phyloP scores from a whole-genome alignment of 2,797 vertebrate genomes.

The Mormyrops attenuatus region DNA sequence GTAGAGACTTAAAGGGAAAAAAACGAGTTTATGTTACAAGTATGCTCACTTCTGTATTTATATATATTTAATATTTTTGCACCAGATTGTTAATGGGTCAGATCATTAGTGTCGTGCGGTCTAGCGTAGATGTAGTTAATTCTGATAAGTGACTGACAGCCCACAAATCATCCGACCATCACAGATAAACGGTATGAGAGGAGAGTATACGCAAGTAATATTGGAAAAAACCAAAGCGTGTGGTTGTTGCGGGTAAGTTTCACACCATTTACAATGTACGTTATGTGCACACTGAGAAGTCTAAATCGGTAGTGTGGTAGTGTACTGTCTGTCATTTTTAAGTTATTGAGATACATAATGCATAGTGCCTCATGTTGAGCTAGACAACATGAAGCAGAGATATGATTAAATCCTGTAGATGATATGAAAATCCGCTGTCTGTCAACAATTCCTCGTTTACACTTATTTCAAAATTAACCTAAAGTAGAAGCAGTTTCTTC shows the following conservation, averaged over 20 bases:
- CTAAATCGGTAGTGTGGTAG: conserved; percentile 23
- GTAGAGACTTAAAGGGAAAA: conserved; percentile 5
- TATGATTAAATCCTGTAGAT: neutral
- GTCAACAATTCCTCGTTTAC: neutral
- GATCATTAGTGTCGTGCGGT: conserved; percentile 8
- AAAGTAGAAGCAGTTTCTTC: neutral
- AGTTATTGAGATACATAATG: neutral
- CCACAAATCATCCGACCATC: conserved; percentile 34
- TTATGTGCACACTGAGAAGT: neutral
- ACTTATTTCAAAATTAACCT: neutral
- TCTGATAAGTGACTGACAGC: conserved; percentile 32
- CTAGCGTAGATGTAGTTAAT: conserved; percentile 5
- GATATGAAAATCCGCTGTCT: neutral
- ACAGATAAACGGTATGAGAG: conserved; percentile 48
- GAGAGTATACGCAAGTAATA: conserved; percentile 37
- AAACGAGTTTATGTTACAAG: neutral
- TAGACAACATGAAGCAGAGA: neutral
- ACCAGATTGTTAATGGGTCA: neutral
- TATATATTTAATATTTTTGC: neutral
- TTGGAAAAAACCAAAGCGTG: conserved; percentile 38
- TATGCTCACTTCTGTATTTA: neutral
- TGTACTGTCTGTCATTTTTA: conserved; percentile 2
- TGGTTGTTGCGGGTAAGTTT: conserved; percentile 49
- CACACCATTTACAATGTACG: neutral
- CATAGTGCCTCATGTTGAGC: neutral